Conservation (phyloP, 2,113 vertebrate genomes). For the Zeus faber region DNA sequence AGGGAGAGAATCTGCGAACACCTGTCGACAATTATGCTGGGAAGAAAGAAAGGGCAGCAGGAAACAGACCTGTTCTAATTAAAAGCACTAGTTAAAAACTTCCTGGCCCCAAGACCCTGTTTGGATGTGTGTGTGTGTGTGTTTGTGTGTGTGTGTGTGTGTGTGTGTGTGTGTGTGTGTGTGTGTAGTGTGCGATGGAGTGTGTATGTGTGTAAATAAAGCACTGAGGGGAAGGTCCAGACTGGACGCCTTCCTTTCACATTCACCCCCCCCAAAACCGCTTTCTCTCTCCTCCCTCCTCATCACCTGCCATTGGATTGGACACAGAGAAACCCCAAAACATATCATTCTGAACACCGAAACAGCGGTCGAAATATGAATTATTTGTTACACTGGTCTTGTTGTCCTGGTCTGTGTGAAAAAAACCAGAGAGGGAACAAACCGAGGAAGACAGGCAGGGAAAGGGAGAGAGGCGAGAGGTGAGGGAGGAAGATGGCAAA, state of each 20-base stretch:
- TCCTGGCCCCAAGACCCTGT: constrained; percentile 84
- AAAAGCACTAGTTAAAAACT: constrained; percentile 98
- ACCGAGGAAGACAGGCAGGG: background rate
- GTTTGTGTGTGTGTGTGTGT: constrained; percentile 7
- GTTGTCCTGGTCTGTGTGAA: no score
- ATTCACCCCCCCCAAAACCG: constrained; percentile 6
- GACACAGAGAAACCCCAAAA: no score
- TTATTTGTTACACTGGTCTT: no score
- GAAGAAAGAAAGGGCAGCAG: constrained; percentile 88
- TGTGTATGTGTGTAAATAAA: background rate
- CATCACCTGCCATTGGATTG: constrained; percentile 24
- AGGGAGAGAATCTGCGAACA: constrained; percentile 81
- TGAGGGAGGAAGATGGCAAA: background rate
- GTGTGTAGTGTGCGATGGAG: no score
- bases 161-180: constrained; percentile 3
- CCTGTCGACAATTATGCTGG: constrained; percentile 96
- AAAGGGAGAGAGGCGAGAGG: background rate
- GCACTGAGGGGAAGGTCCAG: constrained; percentile 59
- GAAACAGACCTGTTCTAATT: constrained; percentile 98
- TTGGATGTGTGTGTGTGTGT: constrained; percentile 19
- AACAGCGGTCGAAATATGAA: no score
- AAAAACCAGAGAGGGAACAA: no score
- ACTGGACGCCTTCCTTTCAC: constrained; percentile 61
- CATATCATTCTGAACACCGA: no score
- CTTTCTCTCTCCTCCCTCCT: background rate